Conservation (phyloP, 1,140 invertebrate genomes). For the Teleogryllus occipitalis region DNA sequence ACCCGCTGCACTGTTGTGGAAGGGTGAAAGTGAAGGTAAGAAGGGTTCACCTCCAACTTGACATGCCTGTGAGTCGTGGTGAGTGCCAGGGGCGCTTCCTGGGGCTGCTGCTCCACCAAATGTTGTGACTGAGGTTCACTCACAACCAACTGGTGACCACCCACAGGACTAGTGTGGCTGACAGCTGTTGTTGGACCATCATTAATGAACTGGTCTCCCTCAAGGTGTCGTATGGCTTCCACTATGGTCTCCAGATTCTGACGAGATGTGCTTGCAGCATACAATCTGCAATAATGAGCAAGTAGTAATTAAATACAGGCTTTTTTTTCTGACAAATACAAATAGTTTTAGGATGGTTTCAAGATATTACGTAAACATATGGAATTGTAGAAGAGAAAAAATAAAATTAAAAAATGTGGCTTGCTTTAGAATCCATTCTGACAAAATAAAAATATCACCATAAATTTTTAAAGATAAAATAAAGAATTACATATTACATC, state of each 20-base stretch:
- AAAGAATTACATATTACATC: conserved; percentile 14
- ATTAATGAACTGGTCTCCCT: conserved; percentile 84
- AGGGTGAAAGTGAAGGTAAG: conserved; percentile 50
- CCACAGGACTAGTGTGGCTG: conserved; percentile 4
- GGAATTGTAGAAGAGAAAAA: too few relatives aligned
- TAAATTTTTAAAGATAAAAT: not conserved
- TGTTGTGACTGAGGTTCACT: not conserved
- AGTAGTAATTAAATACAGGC: too few relatives aligned
- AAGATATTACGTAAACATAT: not conserved
- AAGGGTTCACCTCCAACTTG: conserved; percentile 54
- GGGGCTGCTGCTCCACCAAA: conserved; percentile 27
- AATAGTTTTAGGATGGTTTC: not conserved
- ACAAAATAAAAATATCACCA: not conserved
- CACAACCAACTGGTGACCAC: conserved; percentile 10
- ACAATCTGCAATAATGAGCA: conserved; percentile 39
- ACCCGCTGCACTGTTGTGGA: not conserved
- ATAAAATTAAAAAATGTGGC: too few relatives aligned
- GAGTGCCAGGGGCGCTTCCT: conserved; percentile 64
- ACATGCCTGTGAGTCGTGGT: conserved; percentile 43
- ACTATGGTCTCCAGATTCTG: conserved; percentile 96
- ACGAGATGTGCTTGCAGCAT: conserved; percentile 70
- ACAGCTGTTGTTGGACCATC: conserved; percentile 43
- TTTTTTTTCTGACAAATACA: not conserved
- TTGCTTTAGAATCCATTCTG: too few relatives aligned
- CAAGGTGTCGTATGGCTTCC: conserved; percentile 91